A percentile compares a stretch with the other conserved stretches of the same genome.
These are phyloP conservation scores for Drosophila sechellia DNA, from an alignment of 1,140 invertebrate species.

Conservation along the genomic window DNA sequence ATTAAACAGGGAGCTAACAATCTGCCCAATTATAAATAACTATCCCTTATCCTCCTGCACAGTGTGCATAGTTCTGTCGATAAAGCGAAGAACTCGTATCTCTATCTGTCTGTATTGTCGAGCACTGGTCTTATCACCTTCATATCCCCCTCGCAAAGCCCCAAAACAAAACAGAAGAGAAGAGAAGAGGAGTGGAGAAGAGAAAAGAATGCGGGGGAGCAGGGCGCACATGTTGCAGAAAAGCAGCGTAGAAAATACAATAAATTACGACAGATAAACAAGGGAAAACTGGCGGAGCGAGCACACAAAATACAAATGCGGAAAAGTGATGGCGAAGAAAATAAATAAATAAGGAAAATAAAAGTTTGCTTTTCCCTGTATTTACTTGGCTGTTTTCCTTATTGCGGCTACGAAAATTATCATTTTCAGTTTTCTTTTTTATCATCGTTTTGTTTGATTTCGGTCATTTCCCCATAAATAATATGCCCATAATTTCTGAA, in stretches of 20 bases:
- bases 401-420: constrained; percentile 8
- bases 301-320: constrained; percentile 20
- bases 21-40: neutral
- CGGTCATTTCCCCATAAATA: constrained; percentile 13
- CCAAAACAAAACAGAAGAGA: constrained; percentile 3
- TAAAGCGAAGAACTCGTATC: constrained; percentile 18
- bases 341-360: neutral
- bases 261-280: constrained; percentile 41
- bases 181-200: neutral
- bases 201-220: neutral
- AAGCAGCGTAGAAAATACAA: constrained; percentile 37
- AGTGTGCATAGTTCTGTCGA: constrained; percentile 5
- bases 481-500: constrained; percentile 10
- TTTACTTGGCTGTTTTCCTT: constrained; percentile 12
- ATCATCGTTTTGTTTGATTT: constrained; percentile 9
- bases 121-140: constrained; percentile 21
- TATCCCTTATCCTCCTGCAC: neutral
- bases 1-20: no score
- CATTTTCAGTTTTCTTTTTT: constrained; percentile 22
- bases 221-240: constrained; percentile 39
- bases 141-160: neutral
- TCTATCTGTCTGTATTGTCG: constrained; percentile 26
- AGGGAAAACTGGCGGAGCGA: neutral
- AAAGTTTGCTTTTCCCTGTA: constrained; percentile 5
- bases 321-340: neutral